Evolutionary conservation across 2,113 vertebrate species (phyloP), one percentile per base, ranked within the genome.

Genomic region (Lepidothrix coronata): DNA sequence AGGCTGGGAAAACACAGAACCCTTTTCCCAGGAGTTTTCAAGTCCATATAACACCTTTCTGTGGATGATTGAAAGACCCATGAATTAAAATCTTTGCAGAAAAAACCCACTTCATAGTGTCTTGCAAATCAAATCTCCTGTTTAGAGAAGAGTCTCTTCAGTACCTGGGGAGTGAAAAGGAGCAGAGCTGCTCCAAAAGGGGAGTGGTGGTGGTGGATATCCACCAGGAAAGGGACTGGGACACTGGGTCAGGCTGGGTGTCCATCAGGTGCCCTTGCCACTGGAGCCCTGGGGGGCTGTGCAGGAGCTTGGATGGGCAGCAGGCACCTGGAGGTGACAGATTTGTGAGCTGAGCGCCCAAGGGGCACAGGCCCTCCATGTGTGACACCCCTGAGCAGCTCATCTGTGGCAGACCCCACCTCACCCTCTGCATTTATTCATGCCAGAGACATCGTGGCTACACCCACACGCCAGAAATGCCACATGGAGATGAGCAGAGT

Each of bases 21-120:
- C 14, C 4, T 5, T 71, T 90, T 35, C 63, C 48, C n/a, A 2
- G 4, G 48, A 71, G 15, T 41, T 91, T 91, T 49, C 70, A 72
- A 74, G 76, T 73, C 93, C 41, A 12, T 25, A 1, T 39, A 18
- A 33, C 16, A 57, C 81, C 73, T 82, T 76, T 51, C 52, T 72
- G 48, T 5, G 10, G 61, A 49, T 1, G 4, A 58, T 39, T 48
- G 44, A 85, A 88, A 79, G 52, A 44, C 10, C 5, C 11, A 16
- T 3, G 2, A 80, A 55, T 61, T 83, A n/a, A 86, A 88, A 83
- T 55, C 35, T 79, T 55, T 14, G 39, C 35, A 35, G 44, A 66
- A 74, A 30, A 41, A 0, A 0, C 1, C 3, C 23, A 15, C n/a
- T 77, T 70, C 14, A 4, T 11, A 31, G 5, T 5, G 1, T 49